phyloP scores from a whole-genome alignment of 2,797 vertebrate genomes.

The Channallabes apus region DNA sequence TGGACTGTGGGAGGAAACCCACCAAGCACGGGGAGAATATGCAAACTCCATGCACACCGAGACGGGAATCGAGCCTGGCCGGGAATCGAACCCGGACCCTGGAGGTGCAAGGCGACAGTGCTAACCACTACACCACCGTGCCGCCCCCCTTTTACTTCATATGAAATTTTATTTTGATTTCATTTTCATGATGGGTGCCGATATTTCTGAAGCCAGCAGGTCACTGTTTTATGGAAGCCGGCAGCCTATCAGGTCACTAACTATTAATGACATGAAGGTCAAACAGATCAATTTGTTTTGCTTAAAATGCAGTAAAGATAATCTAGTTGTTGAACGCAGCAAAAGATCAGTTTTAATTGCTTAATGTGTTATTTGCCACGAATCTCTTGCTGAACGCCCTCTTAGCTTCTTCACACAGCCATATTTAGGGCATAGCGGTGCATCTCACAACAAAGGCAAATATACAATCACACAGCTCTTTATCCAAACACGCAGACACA shows the following conservation, averaged over 20 bases:
- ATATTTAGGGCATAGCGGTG: not conserved
- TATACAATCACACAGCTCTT: not conserved
- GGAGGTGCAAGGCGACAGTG: no score
- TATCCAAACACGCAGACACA: constrained; percentile 29
- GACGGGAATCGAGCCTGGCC: no score
- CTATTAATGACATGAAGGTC: not conserved
- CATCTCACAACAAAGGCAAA: not conserved
- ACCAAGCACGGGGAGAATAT: no score
- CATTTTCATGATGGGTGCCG: not conserved
- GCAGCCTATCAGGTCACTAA: not conserved
- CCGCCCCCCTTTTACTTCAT: not conserved
- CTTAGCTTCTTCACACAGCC: not conserved
- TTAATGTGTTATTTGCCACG: not conserved
- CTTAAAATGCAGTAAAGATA: not conserved
- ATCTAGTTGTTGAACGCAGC: not conserved
- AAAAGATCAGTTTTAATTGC: not conserved
- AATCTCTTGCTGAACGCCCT: not conserved
- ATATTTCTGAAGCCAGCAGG: not conserved
- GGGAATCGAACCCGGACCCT: no score
- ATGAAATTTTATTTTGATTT: no score
- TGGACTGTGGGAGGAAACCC: no score
- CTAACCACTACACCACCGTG: no score
- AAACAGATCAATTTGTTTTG: not conserved
- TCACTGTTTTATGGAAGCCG: no score
- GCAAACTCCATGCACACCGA: no score